Evolutionary conservation across 37 sponge, comb jelly and placozoan species (phyloP).

Genomic region (Cliona cf. orientalis): DNA sequence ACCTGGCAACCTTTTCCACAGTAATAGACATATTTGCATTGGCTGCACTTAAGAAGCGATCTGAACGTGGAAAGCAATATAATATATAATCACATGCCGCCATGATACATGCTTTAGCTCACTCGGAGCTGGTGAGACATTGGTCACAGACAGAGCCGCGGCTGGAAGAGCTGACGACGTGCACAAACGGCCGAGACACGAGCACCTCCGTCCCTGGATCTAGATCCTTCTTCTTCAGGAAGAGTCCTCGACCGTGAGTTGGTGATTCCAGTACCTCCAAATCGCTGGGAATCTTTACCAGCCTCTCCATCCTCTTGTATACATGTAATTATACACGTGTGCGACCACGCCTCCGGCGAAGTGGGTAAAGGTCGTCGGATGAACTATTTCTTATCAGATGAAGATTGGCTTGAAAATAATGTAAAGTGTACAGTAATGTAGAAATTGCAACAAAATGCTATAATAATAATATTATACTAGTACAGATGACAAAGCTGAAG

Average conservation of each 20-base stretch:
- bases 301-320: no score
- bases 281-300: neutral
- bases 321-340: no score
- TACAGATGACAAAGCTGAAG: no score
- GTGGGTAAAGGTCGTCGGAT: no score
- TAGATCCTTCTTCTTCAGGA: neutral
- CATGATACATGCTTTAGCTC: neutral
- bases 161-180: conserved; percentile 33
- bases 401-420: no score
- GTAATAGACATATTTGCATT: conserved; percentile 62
- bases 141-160: conserved; percentile 27
- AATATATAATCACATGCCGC: neutral
- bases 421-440: no score
- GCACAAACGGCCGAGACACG: conserved; percentile 30
- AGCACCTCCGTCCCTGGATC: conserved; percentile 37
- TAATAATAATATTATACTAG: no score
- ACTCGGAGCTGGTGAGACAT: conserved; percentile 43
- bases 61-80: neutral
- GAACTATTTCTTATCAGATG: no score
- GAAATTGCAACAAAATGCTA: no score
- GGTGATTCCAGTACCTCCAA: conserved; percentile 38
- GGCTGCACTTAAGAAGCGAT: conserved; percentile 27
- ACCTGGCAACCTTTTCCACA: conserved; percentile 74
- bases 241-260: conserved; percentile 54
- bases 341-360: no score